Evolutionary conservation across 2,113 vertebrate species (phyloP).

Genomic region (Anthoscopus minutus): DNA sequence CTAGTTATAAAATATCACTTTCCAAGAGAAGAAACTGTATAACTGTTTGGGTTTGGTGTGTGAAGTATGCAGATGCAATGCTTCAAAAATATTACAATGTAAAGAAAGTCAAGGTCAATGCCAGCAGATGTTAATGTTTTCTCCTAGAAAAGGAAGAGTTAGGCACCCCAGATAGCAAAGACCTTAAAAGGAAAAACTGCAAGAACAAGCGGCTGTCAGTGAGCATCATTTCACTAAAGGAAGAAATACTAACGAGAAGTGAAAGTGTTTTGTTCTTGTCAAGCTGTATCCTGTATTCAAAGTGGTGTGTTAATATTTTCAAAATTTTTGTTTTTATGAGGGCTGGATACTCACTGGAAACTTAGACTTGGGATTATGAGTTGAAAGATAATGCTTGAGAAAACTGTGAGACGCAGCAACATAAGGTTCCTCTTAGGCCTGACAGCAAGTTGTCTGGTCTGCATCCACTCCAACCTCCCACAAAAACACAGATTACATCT

Average conservation of each 20-base stretch:
- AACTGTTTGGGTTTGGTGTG: not conserved
- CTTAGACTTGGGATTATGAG: not conserved
- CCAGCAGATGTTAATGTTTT: not conserved
- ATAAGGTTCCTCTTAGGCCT: not conserved
- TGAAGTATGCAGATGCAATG: not conserved
- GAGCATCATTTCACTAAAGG: not conserved
- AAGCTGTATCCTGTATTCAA: not conserved
- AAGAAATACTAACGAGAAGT: not conserved
- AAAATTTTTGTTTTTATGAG: not conserved
- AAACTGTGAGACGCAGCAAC: not conserved
- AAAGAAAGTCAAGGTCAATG: not conserved
- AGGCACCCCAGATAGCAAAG: not conserved
- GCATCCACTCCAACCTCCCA: not conserved
- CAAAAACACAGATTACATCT: not conserved
- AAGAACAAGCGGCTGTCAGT: not conserved
- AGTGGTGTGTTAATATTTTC: not conserved
- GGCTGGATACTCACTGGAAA: not conserved
- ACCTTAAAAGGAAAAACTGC: not conserved
- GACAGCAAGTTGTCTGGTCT: not conserved
- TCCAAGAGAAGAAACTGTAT: not conserved
- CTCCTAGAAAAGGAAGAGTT: not conserved
- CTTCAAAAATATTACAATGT: not conserved
- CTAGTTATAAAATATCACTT: not conserved
- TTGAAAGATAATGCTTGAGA: not conserved
- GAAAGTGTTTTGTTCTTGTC: not conserved